Percentiles rank a stretch among this genome's conserved stretches.
These are phyloP conservation scores for Porites cylindrica DNA, from an alignment of 92 coral and sea anemone genomes.

Conservation along the genomic window DNA sequence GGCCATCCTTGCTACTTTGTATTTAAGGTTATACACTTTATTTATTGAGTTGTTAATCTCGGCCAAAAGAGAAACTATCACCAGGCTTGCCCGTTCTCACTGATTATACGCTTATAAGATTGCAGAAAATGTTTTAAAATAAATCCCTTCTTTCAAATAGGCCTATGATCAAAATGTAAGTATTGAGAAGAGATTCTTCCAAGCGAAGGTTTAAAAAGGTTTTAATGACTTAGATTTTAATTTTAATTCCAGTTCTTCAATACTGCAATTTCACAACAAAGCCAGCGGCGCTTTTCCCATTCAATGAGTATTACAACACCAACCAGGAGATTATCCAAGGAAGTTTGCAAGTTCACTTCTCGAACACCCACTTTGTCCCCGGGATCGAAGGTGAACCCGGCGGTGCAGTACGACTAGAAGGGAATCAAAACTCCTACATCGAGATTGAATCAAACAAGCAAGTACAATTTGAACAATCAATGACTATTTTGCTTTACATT, in stretches of 20 bases:
- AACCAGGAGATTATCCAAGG: conserved; percentile 56
- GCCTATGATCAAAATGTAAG: no score
- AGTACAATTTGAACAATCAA: conserved; percentile 59
- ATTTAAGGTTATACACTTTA: no score
- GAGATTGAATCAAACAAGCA: conserved; percentile 61
- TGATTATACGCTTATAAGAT: no score
- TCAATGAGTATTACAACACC: conserved; percentile 36
- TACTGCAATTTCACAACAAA: conserved; percentile 39
- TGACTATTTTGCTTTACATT: conserved; percentile 63
- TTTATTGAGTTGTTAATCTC: no score
- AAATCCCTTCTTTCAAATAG: no score
- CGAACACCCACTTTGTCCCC: conserved; percentile 25
- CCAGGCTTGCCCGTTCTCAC: no score
- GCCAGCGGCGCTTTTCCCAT: conserved; percentile 75
- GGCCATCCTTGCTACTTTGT: no score
- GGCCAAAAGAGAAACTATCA: no score
- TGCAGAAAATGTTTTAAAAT: no score
- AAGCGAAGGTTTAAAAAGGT: no score
- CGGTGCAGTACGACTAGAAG: conserved; percentile 62
- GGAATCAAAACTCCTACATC: conserved; percentile 58
- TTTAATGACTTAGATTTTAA: not conserved
- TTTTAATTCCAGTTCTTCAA: conserved; percentile 30
- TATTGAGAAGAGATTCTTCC: no score
- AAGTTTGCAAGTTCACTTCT: conserved; percentile 39
- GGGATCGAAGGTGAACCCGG: conserved; percentile 64